A percentile compares a stretch with the other conserved stretches of the same genome.
phyloP scores from a whole-genome alignment of 2,113 vertebrate genomes.

The Pithys albifrons region DNA sequence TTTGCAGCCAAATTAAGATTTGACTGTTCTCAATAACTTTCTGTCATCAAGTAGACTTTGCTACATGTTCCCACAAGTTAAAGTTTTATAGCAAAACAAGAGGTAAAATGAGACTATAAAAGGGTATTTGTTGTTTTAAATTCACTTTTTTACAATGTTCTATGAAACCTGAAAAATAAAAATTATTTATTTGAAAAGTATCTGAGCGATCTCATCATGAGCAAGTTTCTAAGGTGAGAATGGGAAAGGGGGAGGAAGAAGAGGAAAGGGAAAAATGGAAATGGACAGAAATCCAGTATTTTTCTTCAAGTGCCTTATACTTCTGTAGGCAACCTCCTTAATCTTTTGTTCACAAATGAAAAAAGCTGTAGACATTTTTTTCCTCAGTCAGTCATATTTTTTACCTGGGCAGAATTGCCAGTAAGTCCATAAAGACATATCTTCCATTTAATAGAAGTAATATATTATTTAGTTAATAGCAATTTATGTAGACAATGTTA shows the following conservation, averaged over 20 bases:
- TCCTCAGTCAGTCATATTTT: not conserved
- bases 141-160: fast-evolving
- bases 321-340: not conserved
- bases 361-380: not conserved
- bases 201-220: not conserved
- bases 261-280: fast-evolving
- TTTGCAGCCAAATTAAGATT: not conserved
- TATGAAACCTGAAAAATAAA: not conserved
- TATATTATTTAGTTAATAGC: not conserved
- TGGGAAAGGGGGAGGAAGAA: not conserved
- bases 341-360: not conserved
- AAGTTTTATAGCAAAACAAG: not conserved
- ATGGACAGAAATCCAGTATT: fast-evolving
- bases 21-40: not conserved
- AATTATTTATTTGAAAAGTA: not conserved
- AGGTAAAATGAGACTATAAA: not conserved
- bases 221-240: fast-evolving
- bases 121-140: not conserved
- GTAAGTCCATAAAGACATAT: not conserved
- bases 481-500: not conserved
- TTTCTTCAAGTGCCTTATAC: not conserved
- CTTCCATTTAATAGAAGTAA: not conserved
- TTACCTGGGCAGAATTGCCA: not conserved
- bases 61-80: not conserved
- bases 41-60: not conserved